Conservation (phyloP, 2,113 vertebrate species). For the Alligator mississippiensis region DNA sequence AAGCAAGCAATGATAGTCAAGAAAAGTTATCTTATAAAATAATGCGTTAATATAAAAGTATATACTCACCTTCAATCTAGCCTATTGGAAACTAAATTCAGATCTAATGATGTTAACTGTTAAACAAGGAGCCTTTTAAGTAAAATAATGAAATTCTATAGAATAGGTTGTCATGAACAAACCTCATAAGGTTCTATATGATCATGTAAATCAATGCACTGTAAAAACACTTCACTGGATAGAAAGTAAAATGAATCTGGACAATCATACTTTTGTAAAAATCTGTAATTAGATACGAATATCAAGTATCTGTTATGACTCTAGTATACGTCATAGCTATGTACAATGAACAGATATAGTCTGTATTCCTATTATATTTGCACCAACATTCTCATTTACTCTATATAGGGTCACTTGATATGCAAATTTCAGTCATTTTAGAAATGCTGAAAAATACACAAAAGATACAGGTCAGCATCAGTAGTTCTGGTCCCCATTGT, state of each 20-base stretch:
- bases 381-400: not conserved
- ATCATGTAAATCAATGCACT: slow-evolving; percentile 6
- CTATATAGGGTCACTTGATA: slow-evolving; percentile 11
- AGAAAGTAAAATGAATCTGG: slow-evolving; percentile 25
- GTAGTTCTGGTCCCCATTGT: not conserved
- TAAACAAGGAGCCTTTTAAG: not conserved
- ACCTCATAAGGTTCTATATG: not conserved
- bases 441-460: not conserved
- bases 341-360: not conserved
- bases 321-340: not conserved
- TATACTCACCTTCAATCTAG: not conserved
- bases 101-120: not conserved
- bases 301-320: slow-evolving; percentile 19
- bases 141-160: not conserved
- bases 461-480: not conserved
- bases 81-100: not conserved
- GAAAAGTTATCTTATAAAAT: slow-evolving; percentile 17
- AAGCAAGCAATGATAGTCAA: not conserved
- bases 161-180: not conserved
- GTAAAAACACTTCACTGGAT: slow-evolving; percentile 11
- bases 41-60: not conserved
- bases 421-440: not conserved
- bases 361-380: slow-evolving; percentile 14
- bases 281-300: slow-evolving; percentile 7
- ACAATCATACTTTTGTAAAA: not conserved